Percentiles rank a stretch among this genome's conserved stretches.
phyloP scores from a whole-genome alignment of 2,113 vertebrate genomes.

The Petromus typicus region DNA sequence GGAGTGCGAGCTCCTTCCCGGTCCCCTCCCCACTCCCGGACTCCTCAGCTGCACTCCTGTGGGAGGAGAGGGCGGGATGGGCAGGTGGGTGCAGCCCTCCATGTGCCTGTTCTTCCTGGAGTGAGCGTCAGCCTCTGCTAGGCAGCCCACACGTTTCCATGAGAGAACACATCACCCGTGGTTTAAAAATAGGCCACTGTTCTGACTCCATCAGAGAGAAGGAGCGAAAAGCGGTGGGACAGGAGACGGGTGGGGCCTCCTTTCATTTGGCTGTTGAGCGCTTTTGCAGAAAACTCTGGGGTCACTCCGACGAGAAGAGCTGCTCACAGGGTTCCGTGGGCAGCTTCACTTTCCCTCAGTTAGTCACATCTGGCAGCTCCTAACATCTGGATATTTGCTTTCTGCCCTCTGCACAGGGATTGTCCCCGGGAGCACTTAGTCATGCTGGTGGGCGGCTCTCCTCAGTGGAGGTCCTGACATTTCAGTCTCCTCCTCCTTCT shows the following conservation, averaged over 20 bases:
- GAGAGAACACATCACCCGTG: constrained; percentile 59
- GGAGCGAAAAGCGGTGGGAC: neutral
- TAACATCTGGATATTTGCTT: constrained; percentile 78
- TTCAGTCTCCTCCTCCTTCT: neutral
- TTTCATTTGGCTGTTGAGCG: constrained; percentile 50
- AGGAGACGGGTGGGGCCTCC: constrained; percentile 28
- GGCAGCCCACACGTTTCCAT: constrained; percentile 69
- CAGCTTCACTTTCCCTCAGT: constrained; percentile 61
- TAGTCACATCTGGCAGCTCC: constrained; percentile 66
- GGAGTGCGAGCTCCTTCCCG: neutral
- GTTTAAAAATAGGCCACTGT: constrained; percentile 75
- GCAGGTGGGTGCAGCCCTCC: neutral
- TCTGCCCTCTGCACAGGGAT: constrained; percentile 56
- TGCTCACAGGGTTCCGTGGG: constrained; percentile 55
- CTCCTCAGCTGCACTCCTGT: neutral
- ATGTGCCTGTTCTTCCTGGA: neutral
- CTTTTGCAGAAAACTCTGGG: constrained; percentile 57
- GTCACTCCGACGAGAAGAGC: constrained; percentile 32
- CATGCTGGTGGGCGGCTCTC: constrained; percentile 71
- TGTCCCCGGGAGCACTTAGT: constrained; percentile 70
- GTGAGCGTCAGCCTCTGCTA: constrained; percentile 45
- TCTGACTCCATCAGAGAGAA: constrained; percentile 48
- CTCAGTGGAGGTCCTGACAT: neutral
- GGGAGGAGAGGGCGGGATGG: constrained; percentile 15
- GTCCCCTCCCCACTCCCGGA: neutral